phyloP scores from a whole-genome alignment of 2,113 vertebrate species.

The Urocolius indicus region DNA sequence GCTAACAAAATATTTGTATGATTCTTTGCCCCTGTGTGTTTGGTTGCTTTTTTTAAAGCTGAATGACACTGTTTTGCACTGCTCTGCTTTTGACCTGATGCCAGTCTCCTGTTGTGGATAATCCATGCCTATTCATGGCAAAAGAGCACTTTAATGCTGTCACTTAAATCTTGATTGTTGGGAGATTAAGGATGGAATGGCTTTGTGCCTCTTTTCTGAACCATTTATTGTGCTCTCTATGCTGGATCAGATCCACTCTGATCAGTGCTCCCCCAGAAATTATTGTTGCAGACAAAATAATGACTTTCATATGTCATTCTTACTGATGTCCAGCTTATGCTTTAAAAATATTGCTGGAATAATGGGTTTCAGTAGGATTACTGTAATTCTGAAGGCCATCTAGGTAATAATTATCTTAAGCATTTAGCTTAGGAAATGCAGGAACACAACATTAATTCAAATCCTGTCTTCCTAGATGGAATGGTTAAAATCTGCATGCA shows the following conservation, averaged over 20 bases:
- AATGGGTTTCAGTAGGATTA: constrained; percentile 15
- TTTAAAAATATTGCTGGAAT: constrained; percentile 5
- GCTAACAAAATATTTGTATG: background rate
- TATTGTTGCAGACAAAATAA: constrained; percentile 47
- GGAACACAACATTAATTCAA: background rate
- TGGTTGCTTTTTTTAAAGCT: background rate
- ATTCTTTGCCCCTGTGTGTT: background rate
- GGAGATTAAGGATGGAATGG: constrained; percentile 37
- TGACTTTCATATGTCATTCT: background rate
- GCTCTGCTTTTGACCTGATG: background rate
- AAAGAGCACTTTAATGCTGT: constrained; percentile 41
- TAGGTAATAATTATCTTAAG: constrained; percentile 1
- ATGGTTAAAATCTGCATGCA: background rate
- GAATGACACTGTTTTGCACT: background rate
- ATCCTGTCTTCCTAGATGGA: background rate
- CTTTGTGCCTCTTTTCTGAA: constrained; percentile 50
- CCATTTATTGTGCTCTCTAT: background rate
- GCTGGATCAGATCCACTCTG: constrained; percentile 30
- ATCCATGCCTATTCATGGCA: constrained; percentile 10
- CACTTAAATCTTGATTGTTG: constrained; percentile 41
- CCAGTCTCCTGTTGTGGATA: background rate
- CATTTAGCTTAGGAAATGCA: constrained; percentile 2
- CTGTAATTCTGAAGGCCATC: constrained; percentile 42
- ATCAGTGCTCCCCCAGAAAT: constrained; percentile 25
- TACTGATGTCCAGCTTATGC: constrained; percentile 17